Conservation (phyloP, 2,797 vertebrate genomes). For the Valencia hispanica region DNA sequence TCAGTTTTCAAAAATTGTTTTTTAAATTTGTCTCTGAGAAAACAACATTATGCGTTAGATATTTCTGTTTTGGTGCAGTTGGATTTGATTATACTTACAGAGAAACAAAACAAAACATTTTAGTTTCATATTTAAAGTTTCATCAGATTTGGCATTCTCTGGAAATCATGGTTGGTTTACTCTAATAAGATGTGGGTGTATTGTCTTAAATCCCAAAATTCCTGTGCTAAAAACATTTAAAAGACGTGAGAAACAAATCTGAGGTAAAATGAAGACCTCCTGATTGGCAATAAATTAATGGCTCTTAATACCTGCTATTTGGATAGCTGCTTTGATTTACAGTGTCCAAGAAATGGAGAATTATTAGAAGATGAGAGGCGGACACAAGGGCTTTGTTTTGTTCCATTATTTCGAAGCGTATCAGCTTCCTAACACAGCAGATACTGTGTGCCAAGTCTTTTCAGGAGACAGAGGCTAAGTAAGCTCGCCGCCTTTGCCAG, state of each 20-base stretch:
- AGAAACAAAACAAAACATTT: no score
- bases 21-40: background rate
- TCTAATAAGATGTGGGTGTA: background rate
- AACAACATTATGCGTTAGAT: background rate
- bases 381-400: conserved; percentile 52
- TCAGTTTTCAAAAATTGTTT: background rate
- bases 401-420: conserved; percentile 56
- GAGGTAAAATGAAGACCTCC: conserved; percentile 1
- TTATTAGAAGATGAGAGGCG: conserved; percentile 50
- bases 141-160: no score
- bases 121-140: no score
- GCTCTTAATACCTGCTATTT: conserved; percentile 3
- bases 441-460: conserved; percentile 59
- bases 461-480: conserved; percentile 71
- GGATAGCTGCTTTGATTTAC: background rate
- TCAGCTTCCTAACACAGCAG: conserved; percentile 62
- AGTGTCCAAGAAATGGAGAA: conserved; percentile 10
- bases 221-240: background rate
- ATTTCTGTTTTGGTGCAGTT: background rate
- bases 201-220: background rate
- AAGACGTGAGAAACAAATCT: background rate
- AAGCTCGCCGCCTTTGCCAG: conserved; percentile 62
- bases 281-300: conserved; percentile 4
- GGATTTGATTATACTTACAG: background rate
- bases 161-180: no score